Evolutionary conservation across 2,888 invertebrate species (phyloP).

Genomic region (Terebella lapidaria): DNA sequence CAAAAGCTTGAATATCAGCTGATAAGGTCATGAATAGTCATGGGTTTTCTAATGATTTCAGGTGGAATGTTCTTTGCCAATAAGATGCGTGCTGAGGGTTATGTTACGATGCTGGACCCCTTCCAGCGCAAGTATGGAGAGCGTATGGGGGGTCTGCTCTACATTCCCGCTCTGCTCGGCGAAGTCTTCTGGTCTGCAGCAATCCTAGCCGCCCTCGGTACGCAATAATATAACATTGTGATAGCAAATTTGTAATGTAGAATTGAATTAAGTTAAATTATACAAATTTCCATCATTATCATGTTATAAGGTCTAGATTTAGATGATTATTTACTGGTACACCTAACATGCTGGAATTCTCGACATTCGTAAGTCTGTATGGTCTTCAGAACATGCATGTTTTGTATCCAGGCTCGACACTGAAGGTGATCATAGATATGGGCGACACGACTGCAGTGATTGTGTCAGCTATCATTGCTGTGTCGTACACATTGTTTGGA

Average conservation of each 20-base stretch:
- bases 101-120: slow-evolving; percentile 98
- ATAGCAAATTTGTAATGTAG: too few species aligned
- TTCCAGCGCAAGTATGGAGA: slow-evolving; percentile 94
- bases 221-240: too few species aligned
- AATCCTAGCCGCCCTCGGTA: slow-evolving; percentile 88
- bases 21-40: too few species aligned
- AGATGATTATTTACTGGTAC: too few species aligned
- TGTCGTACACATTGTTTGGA: slow-evolving; percentile 95
- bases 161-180: slow-evolving; percentile 92
- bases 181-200: slow-evolving; percentile 99
- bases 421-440: slow-evolving; percentile 95
- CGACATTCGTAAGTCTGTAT: too few species aligned
- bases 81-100: slow-evolving; percentile 94
- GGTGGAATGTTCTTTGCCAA: slow-evolving; percentile 97
- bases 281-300: too few species aligned
- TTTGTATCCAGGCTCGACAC: slow-evolving; percentile 71
- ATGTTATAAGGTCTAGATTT: too few species aligned
- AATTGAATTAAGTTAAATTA: too few species aligned
- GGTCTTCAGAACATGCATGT: too few species aligned
- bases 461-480: slow-evolving; percentile 87
- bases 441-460: slow-evolving; percentile 88
- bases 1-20: too few species aligned
- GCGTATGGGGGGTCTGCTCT: slow-evolving; percentile 93
- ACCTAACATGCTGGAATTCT: too few species aligned
- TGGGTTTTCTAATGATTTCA: too few species aligned